Evolutionary conservation across 2,113 vertebrate genomes (phyloP), one percentile per base, ranked within the genome.

Genomic region (Manacus vitellinus): DNA sequence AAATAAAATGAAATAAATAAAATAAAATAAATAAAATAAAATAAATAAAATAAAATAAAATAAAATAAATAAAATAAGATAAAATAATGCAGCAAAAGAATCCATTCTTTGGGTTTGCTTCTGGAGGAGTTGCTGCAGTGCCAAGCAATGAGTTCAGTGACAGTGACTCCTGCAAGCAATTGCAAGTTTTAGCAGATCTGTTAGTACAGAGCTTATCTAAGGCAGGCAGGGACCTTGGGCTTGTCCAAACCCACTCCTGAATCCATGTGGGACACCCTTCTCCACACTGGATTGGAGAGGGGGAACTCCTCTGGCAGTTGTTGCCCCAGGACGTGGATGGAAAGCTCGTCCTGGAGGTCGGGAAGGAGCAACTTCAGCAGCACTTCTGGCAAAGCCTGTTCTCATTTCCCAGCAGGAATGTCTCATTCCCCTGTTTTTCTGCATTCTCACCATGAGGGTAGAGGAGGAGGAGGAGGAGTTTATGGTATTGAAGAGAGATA

Each of bases 401-500:
- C 59, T 49, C 55, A 30, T 78, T 74, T 73, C 55, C 41, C 49
- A 43, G 17, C 58, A 56, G 73, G 65, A 83, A 84, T 51, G 25
- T 7, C 70, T 68, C 25, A 41, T 44, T 78, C 18, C 43, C 49
- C 39, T 39, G 41, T 8, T 18, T 39, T 74, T 58, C 65, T 89
- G 24, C 35, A 17, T 55, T 58, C 27, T 94, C 54, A 25, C n/a
- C 15, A 18, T 4, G 0, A 0, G 39, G 61, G 14, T 13, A 10
- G 39, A 39, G 27, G 39, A 33, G 31, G 23, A 65, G 22, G 39
- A 39, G 31, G n/a, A 54, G 16, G 51, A 44, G 17, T 54, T 88
- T 15, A 21, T 41, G 63, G 28, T 31, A 9, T 25, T 61, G 41
- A 56, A 37, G 47, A 30, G 35, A 76, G 33, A 49, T 20, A 21